These are phyloP conservation scores for Diploscapter pachys DNA, from an alignment of 1,140 invertebrate species.

Conservation along the genomic window DNA sequence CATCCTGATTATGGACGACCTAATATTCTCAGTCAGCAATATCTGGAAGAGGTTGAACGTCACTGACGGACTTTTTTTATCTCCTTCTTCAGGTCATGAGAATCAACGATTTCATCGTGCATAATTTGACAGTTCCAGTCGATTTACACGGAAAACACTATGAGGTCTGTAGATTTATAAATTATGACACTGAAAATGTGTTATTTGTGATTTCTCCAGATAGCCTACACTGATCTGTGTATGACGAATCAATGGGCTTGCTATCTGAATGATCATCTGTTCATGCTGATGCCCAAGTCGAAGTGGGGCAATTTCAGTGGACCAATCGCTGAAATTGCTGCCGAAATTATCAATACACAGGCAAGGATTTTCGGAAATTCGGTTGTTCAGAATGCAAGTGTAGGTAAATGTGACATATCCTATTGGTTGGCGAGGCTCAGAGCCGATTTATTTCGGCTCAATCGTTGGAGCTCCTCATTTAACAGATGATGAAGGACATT, in stretches of 20 bases:
- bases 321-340: slow-evolving; percentile 50
- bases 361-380: slow-evolving; percentile 31
- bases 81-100: neutral
- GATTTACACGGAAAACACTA: slow-evolving; percentile 30
- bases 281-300: slow-evolving; percentile 55
- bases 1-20: slow-evolving; percentile 46
- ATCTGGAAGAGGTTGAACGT: slow-evolving; percentile 55
- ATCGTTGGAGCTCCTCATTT: slow-evolving; percentile 55
- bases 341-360: slow-evolving; percentile 55
- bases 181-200: neutral
- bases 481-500: slow-evolving; percentile 53
- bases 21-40: slow-evolving; percentile 48
- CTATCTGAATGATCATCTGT: slow-evolving; percentile 55
- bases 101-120: slow-evolving; percentile 30
- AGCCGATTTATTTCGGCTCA: slow-evolving; percentile 58
- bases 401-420: slow-evolving; percentile 59
- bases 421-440: slow-evolving; percentile 58
- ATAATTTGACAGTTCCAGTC: slow-evolving; percentile 35
- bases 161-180: slow-evolving; percentile 12
- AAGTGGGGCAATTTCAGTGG: slow-evolving; percentile 48
- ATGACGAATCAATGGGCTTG: slow-evolving; percentile 59
- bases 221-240: slow-evolving; percentile 53
- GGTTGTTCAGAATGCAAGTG: neutral
- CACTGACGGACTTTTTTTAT: slow-evolving; percentile 39
- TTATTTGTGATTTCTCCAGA: slow-evolving; percentile 24